Percentiles rank a stretch among this genome's conserved stretches.
These are phyloP conservation scores for Cheilinus undulatus DNA, from an alignment of 2,113 vertebrate species.

Conservation along the genomic window DNA sequence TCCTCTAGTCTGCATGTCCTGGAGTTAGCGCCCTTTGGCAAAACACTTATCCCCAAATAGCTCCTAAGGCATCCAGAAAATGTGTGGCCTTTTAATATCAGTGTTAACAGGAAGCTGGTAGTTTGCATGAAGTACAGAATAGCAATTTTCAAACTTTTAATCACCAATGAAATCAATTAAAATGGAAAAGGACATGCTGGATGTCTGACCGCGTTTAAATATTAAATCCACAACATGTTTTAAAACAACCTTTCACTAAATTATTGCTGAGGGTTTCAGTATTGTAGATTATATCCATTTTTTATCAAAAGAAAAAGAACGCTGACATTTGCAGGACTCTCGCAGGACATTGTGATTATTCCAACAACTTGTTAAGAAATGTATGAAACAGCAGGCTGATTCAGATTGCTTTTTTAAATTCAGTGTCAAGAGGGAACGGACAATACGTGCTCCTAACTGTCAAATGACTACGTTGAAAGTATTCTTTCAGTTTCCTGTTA, in stretches of 20 bases:
- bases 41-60: no score
- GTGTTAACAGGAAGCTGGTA: no score
- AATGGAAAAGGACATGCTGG: background rate
- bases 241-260: conserved; percentile 5
- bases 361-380: conserved; percentile 20
- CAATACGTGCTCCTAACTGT: conserved; percentile 31
- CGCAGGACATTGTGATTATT: conserved; percentile 24
- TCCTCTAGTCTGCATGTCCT: no score
- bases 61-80: no score
- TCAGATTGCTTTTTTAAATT: conserved; percentile 43
- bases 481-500: conserved; percentile 55
- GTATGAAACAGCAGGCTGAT: conserved; percentile 34
- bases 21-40: no score
- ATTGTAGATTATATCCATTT: conserved; percentile 39
- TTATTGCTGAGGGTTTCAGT: conserved; percentile 4
- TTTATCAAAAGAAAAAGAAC: conserved; percentile 36
- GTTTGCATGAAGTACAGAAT: no score
- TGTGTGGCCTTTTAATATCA: no score
- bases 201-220: background rate
- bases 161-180: background rate
- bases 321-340: conserved; percentile 43
- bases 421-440: conserved; percentile 37
- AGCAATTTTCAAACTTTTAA: no score
- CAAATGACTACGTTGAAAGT: conserved; percentile 34
- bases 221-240: background rate